These are phyloP conservation scores for Parambassis ranga DNA, from an alignment of 2,797 vertebrate genomes.

Conservation along the genomic window DNA sequence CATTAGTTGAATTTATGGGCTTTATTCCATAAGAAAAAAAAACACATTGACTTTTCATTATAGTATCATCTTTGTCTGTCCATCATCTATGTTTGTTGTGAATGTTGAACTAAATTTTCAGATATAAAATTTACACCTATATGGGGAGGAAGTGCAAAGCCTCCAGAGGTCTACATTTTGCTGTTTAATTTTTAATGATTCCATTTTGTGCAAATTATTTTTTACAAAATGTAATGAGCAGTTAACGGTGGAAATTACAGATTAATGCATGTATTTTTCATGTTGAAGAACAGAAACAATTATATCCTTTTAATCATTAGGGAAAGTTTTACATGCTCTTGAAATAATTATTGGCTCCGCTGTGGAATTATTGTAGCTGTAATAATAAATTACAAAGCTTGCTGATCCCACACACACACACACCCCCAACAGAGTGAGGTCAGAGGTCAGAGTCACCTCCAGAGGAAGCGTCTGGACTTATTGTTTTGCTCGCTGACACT, in stretches of 20 bases:
- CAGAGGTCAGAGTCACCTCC: constrained; percentile 46
- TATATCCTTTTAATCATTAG: background rate
- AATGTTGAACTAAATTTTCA: background rate
- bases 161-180: background rate
- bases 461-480: background rate
- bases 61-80: background rate
- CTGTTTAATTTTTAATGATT: background rate
- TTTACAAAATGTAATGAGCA: background rate
- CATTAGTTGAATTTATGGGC: constrained; percentile 33
- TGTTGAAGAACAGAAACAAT: background rate
- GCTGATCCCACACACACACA: background rate
- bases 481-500: constrained; percentile 50
- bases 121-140: background rate
- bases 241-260: background rate
- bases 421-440: constrained; percentile 3
- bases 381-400: background rate
- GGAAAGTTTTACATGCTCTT: background rate
- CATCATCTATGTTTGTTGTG: too few species aligned
- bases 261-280: background rate
- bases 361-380: background rate
- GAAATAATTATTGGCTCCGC: background rate
- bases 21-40: constrained; percentile 30
- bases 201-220: background rate
- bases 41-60: constrained; percentile 8
- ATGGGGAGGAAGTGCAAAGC: background rate